Conservation (phyloP, 2,888 invertebrate species). For the Acanthosepion esculentum region DNA sequence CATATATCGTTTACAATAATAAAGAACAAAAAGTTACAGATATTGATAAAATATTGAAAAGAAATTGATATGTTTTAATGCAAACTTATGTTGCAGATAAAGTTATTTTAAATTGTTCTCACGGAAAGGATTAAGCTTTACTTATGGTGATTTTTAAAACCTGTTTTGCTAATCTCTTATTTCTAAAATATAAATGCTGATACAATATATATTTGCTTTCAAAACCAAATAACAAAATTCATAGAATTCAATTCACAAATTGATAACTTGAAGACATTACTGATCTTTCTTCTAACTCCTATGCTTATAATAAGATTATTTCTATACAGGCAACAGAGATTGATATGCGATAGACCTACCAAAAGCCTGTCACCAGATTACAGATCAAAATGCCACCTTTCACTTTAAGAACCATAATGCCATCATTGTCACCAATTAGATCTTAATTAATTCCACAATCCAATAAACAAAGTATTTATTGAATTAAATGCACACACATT, state of each 20-base stretch:
- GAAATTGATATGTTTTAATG: too few relatives aligned
- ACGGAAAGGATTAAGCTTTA: too few relatives aligned
- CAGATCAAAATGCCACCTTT: not conserved
- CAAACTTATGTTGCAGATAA: too few relatives aligned
- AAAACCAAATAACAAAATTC: not conserved
- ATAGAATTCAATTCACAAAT: not conserved
- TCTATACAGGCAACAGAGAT: not conserved
- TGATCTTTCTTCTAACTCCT: not conserved
- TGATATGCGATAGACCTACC: not conserved
- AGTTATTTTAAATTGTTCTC: too few relatives aligned
- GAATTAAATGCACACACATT: not conserved
- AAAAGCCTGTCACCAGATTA: not conserved
- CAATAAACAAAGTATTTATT: conserved; percentile 17
- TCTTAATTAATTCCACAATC: not conserved
- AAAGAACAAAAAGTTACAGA: too few relatives aligned
- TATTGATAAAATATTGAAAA: too few relatives aligned
- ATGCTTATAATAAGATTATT: not conserved
- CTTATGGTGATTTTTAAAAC: too few relatives aligned
- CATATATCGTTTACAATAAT: too few relatives aligned
- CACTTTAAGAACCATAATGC: not conserved
- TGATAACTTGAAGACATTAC: not conserved
- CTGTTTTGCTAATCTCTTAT: too few relatives aligned
- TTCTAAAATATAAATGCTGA: too few relatives aligned
- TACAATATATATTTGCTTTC: too few relatives aligned
- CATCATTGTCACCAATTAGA: not conserved